phyloP scores from a whole-genome alignment of 2,888 invertebrate genomes.

The Hypolimnas misippus region DNA sequence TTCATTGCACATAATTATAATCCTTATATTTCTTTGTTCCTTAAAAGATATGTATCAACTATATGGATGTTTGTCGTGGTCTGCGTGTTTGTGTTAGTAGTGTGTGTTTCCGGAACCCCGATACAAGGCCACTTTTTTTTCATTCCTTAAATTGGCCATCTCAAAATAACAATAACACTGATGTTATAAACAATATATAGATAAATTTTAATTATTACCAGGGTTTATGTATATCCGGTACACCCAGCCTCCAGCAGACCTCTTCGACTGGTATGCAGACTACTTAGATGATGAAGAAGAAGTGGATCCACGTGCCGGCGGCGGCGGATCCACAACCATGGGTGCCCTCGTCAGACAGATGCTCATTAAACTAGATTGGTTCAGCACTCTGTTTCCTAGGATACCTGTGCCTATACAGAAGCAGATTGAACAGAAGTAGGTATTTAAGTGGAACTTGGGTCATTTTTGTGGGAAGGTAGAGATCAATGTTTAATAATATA shows the following conservation, averaged over 20 bases:
- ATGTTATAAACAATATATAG: too few species aligned
- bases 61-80: too few species aligned
- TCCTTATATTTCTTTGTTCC: too few species aligned
- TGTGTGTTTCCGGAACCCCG: too few species aligned
- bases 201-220: conserved; percentile 48
- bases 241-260: conserved; percentile 97
- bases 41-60: too few species aligned
- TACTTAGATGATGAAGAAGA: conserved; percentile 99
- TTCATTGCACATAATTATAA: too few species aligned
- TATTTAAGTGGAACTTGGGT: conserved; percentile 35
- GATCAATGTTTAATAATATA: too few species aligned
- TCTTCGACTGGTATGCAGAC: conserved; percentile 98
- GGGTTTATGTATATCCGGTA: conserved; percentile 93
- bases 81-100: too few species aligned
- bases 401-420: conserved; percentile 99
- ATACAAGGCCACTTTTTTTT: too few species aligned
- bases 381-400: conserved; percentile 98
- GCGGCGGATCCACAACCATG: conserved; percentile 95
- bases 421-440: conserved; percentile 90
- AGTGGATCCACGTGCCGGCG: conserved; percentile 98
- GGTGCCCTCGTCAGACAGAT: conserved; percentile 97
- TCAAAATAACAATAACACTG: too few species aligned
- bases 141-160: too few species aligned
- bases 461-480: too few species aligned
- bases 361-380: conserved; percentile 99